Evolutionary conservation across 2,888 invertebrate genomes (phyloP), one percentile per base, ranked within the genome.

Genomic region (Folsomia candida): DNA sequence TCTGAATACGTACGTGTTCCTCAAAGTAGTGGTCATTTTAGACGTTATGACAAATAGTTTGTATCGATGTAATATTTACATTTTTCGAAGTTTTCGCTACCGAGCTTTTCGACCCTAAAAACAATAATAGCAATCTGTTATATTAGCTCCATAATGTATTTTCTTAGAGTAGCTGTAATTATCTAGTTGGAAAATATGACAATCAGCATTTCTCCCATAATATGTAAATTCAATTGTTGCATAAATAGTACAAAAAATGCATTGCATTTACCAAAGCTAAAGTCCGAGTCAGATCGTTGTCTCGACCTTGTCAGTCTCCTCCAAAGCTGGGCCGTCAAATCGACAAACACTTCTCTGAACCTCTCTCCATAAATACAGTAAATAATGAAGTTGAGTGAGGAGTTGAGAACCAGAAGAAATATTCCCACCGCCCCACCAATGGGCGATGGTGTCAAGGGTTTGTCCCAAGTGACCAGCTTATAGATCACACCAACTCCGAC

Each of bases 351-450:
- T 28, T 73, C 68, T 20, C 78, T 67, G 27, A 78, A 78, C 58
- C 70, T 73, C 28, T 69, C 73, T 27, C 78, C 76, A 69, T 64
- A 69, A 20, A 73, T 70, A 58, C 72, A 75, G 64, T 78, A 78
- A 47, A 78, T 76, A 26, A 77, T 59, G 58, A 76, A 76, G 65
- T 78, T 78, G 11, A 78, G 67, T 9, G 76, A 74, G 0, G 76
- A 76, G 59, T 78, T 78, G 57, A 77, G 66, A 11, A 72, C 61
- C 20, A 76, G 18, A 20, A 76, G 47, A 62, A 78, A 76, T 51
- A 67, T 72, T 29, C 69, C 61, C 1, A 76, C n/a, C 24, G 67
- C 69, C 24, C 72, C 75, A 1, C 69, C 18, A 65, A 69, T 69
- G 2, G 68, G 70, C 0, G 67, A 47, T 24, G 68, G 37, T 27